Evolutionary conservation across 2,888 invertebrate genomes (phyloP).

Genomic region (Zygogramma bicolorata): DNA sequence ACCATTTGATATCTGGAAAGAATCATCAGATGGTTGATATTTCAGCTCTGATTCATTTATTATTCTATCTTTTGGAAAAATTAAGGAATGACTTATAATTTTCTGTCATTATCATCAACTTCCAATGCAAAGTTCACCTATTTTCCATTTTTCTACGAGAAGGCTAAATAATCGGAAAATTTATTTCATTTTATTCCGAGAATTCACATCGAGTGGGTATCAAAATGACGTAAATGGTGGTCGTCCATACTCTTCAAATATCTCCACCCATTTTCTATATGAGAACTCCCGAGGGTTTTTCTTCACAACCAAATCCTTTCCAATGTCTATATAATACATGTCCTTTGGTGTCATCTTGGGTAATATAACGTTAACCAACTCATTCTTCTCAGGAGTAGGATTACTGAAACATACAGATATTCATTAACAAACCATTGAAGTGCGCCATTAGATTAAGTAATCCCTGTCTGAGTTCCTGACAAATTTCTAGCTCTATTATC

Average conservation of each 20-base stretch:
- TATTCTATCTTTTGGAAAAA: too few relatives aligned
- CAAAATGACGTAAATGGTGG: slow-evolving; percentile 21
- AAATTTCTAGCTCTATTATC: too few relatives aligned
- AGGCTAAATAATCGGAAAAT: not conserved
- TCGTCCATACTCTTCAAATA: slow-evolving; percentile 29
- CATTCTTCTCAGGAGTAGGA: slow-evolving; percentile 46
- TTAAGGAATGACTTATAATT: too few relatives aligned
- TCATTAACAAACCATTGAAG: too few relatives aligned
- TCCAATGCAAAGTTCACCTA: too few relatives aligned
- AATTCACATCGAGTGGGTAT: not conserved
- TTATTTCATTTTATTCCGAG: not conserved
- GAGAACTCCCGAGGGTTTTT: slow-evolving; percentile 30
- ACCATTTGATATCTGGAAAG: too few relatives aligned
- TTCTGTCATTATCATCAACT: too few relatives aligned
- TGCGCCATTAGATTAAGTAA: too few relatives aligned
- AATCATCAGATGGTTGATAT: too few relatives aligned
- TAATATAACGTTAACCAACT: slow-evolving; percentile 43
- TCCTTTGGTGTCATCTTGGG: slow-evolving; percentile 24
- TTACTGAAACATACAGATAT: slow-evolving; percentile 44
- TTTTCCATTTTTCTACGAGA: too few relatives aligned
- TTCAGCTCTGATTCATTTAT: too few relatives aligned
- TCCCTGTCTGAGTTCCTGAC: too few relatives aligned
- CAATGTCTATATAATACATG: slow-evolving; percentile 36
- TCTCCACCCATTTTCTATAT: slow-evolving; percentile 28
- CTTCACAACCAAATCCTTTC: slow-evolving; percentile 15